Conservation (phyloP, 2,888 invertebrate genomes). For the Notodonta dromedarius region DNA sequence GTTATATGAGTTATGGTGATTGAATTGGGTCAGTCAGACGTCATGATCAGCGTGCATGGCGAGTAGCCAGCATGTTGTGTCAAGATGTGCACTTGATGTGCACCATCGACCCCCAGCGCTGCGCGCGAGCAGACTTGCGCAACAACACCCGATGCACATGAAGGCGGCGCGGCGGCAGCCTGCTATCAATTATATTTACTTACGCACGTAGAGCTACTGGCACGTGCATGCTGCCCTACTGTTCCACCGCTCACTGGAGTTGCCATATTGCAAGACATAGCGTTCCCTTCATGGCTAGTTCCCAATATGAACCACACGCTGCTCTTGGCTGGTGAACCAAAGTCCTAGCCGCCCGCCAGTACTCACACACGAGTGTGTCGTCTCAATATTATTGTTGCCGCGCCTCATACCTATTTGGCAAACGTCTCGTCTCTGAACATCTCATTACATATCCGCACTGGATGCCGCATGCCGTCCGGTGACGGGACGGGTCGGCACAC, state of each 20-base stretch:
- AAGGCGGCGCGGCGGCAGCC: not conserved
- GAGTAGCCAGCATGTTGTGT: not conserved
- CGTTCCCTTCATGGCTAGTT: too few species aligned
- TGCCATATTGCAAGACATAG: too few species aligned
- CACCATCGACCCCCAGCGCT: not conserved
- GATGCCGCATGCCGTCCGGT: not conserved
- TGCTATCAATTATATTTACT: too few species aligned
- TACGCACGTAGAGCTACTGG: too few species aligned
- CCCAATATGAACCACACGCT: too few species aligned
- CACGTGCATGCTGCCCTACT: too few species aligned
- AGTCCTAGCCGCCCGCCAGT: not conserved
- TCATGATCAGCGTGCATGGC: not conserved
- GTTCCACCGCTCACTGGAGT: too few species aligned
- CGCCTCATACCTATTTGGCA: not conserved
- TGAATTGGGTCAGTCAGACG: not conserved
- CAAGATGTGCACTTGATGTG: slow-evolving; percentile 1
- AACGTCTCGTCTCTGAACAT: not conserved
- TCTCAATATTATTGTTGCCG: not conserved
- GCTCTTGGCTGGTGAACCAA: not conserved
- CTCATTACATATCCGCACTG: not conserved
- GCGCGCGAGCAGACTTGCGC: not conserved
- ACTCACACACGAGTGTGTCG: not conserved
- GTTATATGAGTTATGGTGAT: not conserved
- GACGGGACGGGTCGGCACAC: not conserved
- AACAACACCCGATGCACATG: not conserved